Conservation (phyloP, 2,888 invertebrate species). For the Zelleria hepariella region DNA sequence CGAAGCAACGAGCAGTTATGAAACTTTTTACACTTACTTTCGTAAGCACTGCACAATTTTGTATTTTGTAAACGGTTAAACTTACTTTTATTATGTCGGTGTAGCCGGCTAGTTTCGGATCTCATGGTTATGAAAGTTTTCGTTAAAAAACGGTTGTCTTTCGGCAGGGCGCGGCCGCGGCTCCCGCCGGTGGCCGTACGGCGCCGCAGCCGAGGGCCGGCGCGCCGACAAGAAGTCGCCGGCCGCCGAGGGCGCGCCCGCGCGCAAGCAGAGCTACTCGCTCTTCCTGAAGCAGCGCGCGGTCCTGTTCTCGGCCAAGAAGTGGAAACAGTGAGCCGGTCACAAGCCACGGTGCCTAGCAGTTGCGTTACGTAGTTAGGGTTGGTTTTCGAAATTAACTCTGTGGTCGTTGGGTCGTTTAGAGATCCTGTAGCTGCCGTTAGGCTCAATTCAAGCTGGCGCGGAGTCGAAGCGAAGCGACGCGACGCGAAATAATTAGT, state of each 20-base stretch:
- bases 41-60: no score
- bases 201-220: background rate
- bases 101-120: no score
- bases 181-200: constrained; percentile 12
- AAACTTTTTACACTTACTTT: no score
- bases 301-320: constrained; percentile 67
- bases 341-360: background rate
- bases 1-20: no score
- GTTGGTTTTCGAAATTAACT: background rate
- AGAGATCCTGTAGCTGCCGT: no score
- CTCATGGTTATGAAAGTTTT: no score
- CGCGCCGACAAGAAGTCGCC: background rate
- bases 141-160: no score
- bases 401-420: background rate
- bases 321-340: constrained; percentile 55
- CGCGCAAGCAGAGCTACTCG: constrained; percentile 64
- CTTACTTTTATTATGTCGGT: no score
- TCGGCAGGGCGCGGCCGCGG: constrained; percentile 13
- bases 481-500: no score
- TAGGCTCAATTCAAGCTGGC: no score
- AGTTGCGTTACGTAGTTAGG: background rate
- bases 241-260: constrained; percentile 18
- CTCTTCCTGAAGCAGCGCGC: constrained; percentile 65
- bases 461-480: no score
- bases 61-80: no score